Base-by-base conservation (phyloP, 2,888 invertebrate species). In the Acleris holmiana region DNA sequence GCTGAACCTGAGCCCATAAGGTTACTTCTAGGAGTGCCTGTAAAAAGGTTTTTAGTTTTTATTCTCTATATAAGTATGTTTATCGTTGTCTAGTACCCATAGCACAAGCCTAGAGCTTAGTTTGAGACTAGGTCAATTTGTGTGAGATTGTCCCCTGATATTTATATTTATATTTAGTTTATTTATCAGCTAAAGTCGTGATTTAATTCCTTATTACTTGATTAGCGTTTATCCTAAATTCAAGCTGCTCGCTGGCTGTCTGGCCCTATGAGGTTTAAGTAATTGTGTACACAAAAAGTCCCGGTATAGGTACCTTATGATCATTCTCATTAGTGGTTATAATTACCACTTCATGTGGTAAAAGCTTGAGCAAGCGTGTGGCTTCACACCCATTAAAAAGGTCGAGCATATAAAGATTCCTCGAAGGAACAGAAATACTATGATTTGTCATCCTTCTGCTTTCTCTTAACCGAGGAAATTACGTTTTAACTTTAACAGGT, bases 301-400 rank as follows among this genome's bases (percentile, higher is more conserved):
- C 21, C 63, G 71, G 71, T 76, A 18, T 62, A 70, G 71, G 74
- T 74, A 71, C 71, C 70, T 76, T 77, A 76, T 77, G 75, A 80
- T 79, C 81, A 79, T 78, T 68, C 77, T 78, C 73, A 76, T 85
- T 80, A 84, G 75, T 73, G 69, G 51, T 68, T 72, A 70, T 78
- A 79, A 83, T 83, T 80, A 83, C 76, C 78, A 80, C 77, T 81
- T 76, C 66, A 54, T 68, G 72, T 73, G 71, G 71, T 76, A 57
- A 67, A 51, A 63, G 41, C 67, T 67, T 68, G 71, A 41, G 58
- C 56, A 67, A 55, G 50, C 61, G 18, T 47, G 41, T 73, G 57
- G 48, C 58, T 60, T 66, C 53, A 59, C 59, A 61, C 48, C 61
- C 40, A 56, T 62, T 47, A 51, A 40, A 29, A 23, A 41, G 62